Evolutionary conservation across 2,113 vertebrate genomes (phyloP), one percentile per base, ranked within the genome.

Genomic region (Arenaria interpres): DNA sequence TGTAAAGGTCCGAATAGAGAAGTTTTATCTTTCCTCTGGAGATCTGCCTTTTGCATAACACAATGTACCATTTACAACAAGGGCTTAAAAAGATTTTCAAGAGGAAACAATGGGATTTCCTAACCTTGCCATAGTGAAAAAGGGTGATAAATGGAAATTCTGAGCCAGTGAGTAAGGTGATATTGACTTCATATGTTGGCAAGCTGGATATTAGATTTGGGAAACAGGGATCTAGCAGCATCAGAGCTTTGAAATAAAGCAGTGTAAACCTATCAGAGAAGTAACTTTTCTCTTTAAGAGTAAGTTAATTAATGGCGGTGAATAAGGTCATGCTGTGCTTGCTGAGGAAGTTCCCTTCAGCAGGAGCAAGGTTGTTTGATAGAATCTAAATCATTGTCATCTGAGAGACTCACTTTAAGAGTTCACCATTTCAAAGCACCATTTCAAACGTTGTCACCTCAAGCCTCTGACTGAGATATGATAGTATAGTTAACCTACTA

Each of bases 1-100:
- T 97, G 67, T 96, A 94, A 95, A 94, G 54, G 59, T 27, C 60
- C 68, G 90, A 92, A 95, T 56, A 81, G 81, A 96, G 68, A 94
- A 93, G 72, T 89, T 90, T 97, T 95, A 95, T 94, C 80, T 96
- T 93, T 95, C 71, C 88, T 90, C 84, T 64, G 9, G 85, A 96
- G 69, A 81, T 56, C 51, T 93, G 27, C 59, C 68, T 93, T 84
- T 96, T 96, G 68, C 89, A 81, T 84, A 82, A 48, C 60, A 93
- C 74, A 95, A 94, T 88, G 45, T 24, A 76, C 33, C 41, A 84
- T 88, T 96, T 94, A 78, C 8, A 95, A 93, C 13, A 90, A 93
- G 76, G 59, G 54, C 19, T 93, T 96, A 54, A 85, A 82, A 90
- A 76, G 62, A 90, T 93, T 94, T 94, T 72, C 56, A 64, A n/a